These are phyloP conservation scores for Chiridota heheva DNA, from an alignment of 35 echinoderm and acorn worm species.

Conservation along the genomic window DNA sequence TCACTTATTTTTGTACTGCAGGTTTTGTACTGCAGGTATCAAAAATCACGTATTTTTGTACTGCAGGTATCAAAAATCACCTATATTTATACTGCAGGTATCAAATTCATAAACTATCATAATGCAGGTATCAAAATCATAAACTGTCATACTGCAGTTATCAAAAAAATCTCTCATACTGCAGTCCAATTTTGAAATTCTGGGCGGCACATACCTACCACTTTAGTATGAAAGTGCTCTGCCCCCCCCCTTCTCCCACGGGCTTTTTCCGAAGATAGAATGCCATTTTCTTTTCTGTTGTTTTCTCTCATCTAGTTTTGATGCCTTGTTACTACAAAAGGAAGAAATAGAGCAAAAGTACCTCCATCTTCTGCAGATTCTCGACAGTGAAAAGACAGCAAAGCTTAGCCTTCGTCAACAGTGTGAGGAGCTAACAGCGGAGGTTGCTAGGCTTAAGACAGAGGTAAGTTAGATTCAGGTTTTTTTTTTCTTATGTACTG, in stretches of 20 bases:
- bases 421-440: constrained; percentile 83
- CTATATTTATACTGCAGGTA: no score
- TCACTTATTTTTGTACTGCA: no score
- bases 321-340: constrained; percentile 78
- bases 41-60: no score
- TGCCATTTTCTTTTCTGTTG: not conserved
- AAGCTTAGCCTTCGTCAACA: constrained; percentile 85
- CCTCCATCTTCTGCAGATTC: constrained; percentile 87
- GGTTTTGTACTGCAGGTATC: no score
- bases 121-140: no score
- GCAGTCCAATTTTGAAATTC: not conserved
- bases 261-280: no score
- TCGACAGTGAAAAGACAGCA: constrained; percentile 96
- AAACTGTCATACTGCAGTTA: not conserved
- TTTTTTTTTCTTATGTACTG: not conserved
- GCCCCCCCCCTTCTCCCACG: not conserved
- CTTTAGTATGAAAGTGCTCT: not conserved
- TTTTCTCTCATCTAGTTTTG: constrained; percentile 61
- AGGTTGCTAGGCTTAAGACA: constrained; percentile 78
- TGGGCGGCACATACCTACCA: not conserved
- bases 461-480: constrained; percentile 59
- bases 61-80: no score
- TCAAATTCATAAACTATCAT: no score
- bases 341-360: constrained; percentile 98
- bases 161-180: not conserved